Conservation (phyloP, 2,888 invertebrate genomes). For the Prenolepis imparis region DNA sequence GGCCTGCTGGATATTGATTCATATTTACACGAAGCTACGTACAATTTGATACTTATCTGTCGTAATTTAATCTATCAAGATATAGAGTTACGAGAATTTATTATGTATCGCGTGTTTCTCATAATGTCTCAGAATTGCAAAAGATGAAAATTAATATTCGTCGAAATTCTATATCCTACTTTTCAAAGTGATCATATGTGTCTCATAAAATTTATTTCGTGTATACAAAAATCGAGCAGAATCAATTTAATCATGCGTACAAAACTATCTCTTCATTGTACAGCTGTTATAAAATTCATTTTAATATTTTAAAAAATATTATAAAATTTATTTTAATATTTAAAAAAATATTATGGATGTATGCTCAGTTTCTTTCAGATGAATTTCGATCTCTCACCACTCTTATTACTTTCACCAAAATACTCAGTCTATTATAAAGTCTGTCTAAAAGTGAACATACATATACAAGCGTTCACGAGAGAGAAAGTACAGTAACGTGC, state of each 20-base stretch:
- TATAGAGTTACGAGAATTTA: slow-evolving; percentile 17
- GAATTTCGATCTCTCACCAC: slow-evolving; percentile 33
- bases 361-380: not conserved
- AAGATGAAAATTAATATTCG: slow-evolving; percentile 40
- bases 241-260: slow-evolving; percentile 48
- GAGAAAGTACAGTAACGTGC: slow-evolving; percentile 34
- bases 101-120: slow-evolving; percentile 16
- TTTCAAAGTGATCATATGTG: slow-evolving; percentile 43
- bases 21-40: slow-evolving; percentile 41
- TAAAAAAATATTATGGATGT: slow-evolving; percentile 29
- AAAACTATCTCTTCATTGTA: slow-evolving; percentile 55
- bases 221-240: slow-evolving; percentile 56
- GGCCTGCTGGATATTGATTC: slow-evolving; percentile 44
- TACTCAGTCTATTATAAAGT: slow-evolving; percentile 55
- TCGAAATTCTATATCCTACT: slow-evolving; percentile 48
- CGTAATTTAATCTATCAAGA: slow-evolving; percentile 32
- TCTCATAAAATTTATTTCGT: slow-evolving; percentile 66
- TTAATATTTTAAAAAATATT: slow-evolving; percentile 33
- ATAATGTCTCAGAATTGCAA: slow-evolving; percentile 26
- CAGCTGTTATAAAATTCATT: slow-evolving; percentile 49
- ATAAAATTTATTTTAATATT: slow-evolving; percentile 21
- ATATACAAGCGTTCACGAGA: slow-evolving; percentile 38
- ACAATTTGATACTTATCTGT: slow-evolving; percentile 51
- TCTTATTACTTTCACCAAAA: slow-evolving; percentile 53
- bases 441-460: slow-evolving; percentile 47